Conservation (phyloP, 2,113 vertebrate genomes). For the Zapus hudsonius region DNA sequence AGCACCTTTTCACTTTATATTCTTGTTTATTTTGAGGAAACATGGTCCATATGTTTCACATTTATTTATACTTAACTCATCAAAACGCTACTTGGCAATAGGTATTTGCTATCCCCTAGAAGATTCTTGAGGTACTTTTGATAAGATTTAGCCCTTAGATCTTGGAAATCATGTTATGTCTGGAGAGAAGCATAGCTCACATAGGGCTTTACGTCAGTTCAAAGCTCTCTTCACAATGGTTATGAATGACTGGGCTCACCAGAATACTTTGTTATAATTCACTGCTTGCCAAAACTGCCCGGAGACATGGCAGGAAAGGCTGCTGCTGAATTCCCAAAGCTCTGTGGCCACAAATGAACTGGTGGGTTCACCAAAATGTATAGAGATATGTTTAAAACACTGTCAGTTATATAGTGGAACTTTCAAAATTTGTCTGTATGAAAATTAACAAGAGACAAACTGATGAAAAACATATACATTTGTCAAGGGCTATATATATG, state of each 20-base stretch:
- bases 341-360: not conserved
- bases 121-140: slow-evolving; percentile 53
- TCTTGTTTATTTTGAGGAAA: slow-evolving; percentile 69
- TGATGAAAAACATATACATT: not conserved
- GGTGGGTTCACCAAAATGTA: slow-evolving; percentile 11
- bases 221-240: slow-evolving; percentile 36
- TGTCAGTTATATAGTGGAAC: not conserved
- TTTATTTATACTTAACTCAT: slow-evolving; percentile 59
- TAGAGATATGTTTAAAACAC: slow-evolving; percentile 27
- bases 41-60: slow-evolving; percentile 49
- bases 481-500: not conserved
- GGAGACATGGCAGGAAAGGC: not conserved
- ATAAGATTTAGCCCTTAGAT: slow-evolving; percentile 63
- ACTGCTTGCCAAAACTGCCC: not conserved
- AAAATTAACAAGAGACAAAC: slow-evolving; percentile 32
- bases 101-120: slow-evolving; percentile 21
- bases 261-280: not conserved
- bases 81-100: slow-evolving; percentile 50
- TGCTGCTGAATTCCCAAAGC: not conserved
- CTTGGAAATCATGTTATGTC: slow-evolving; percentile 16
- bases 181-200: slow-evolving; percentile 53
- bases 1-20: slow-evolving; percentile 52
- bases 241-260: slow-evolving; percentile 25
- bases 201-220: slow-evolving; percentile 11
- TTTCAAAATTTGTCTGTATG: slow-evolving; percentile 11